Conservation (phyloP, 2,797 vertebrate species). For the Anableps anableps region DNA sequence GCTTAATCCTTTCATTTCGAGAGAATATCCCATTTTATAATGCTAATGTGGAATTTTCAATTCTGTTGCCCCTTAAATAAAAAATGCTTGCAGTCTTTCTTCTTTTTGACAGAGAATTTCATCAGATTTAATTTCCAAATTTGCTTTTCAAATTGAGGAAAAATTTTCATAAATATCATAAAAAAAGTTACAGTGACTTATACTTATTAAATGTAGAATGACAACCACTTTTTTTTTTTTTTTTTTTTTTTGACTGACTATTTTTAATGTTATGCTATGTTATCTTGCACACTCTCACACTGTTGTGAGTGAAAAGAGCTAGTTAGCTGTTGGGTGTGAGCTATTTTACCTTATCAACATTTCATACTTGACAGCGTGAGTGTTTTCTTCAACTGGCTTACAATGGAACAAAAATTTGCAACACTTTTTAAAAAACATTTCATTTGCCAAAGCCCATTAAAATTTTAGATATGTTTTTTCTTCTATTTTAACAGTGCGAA, state of each 20-base stretch:
- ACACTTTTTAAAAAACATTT: neutral
- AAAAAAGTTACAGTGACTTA: neutral
- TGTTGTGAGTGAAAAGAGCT: neutral
- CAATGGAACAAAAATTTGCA: neutral
- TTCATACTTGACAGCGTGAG: too few relatives aligned
- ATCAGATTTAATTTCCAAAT: neutral
- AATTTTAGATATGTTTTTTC: too few relatives aligned
- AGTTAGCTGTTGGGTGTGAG: neutral
- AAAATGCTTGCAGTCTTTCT: neutral
- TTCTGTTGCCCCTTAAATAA: neutral
- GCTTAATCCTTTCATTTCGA: neutral
- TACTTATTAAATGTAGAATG: neutral
- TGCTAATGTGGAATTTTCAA: neutral
- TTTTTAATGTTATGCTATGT: too few relatives aligned
- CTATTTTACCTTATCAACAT: too few relatives aligned
- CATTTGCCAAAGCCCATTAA: neutral
- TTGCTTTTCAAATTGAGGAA: neutral
- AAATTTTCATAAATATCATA: neutral
- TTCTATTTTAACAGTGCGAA: neutral
- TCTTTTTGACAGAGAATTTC: neutral
- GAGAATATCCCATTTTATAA: neutral
- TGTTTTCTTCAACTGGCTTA: too few relatives aligned
- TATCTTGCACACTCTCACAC: neutral
- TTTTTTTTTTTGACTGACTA: neutral
- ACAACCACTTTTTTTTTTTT: neutral